Evolutionary conservation across 2,797 vertebrate species (phyloP), one percentile per base, ranked within the genome.

Genomic region (Gallirallus australis): DNA sequence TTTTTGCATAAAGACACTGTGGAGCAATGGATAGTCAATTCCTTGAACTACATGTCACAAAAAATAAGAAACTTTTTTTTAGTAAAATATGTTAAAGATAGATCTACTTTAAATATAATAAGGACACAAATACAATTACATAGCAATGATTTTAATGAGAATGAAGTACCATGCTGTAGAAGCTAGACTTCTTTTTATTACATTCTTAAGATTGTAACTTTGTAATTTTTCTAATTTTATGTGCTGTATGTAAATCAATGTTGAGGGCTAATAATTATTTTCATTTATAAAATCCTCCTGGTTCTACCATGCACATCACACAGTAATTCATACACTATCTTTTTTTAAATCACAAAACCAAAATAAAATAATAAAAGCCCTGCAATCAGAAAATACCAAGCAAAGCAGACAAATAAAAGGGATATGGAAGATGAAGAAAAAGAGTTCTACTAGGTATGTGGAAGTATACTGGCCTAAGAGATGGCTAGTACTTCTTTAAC

Each of bases 81-180:
- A 31, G 39, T 82, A 83, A 87, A 94, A 86, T 71, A 21, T 68
- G 59, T 52, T 82, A 81, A 90, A 33, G 70, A 37, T 82, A 81
- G 39, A 31, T 86, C 69, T 96, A 73, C 85, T 90, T 79, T 56
- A 76, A 95, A 80, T 70, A 7, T 85, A 92, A 75, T 72, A 83
- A 91, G 64, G 79, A 66, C 42, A 81, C 7, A 85, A 89, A 94
- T 75, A 42, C 47, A 83, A 82, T 93, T 93, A 85, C 40, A 47
- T 76, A 54, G 53, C 20, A 86, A 15, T 73, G 11, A 85, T 91
- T 96, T 33, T 90, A 94, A 94, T 93, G 66, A 92, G 77, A 96
- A 90, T 42, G 82, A 78, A 88, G 83, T 73, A 25, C 50, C 53
- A 6, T 73, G 56, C 56, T 57, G n/a, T 48, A 57, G 71, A 96